A percentile compares a stretch with the other conserved stretches of the same genome.
These are phyloP conservation scores for Minunthozetes semirufus DNA, from an alignment of 2,888 invertebrate genomes.

Conservation along the genomic window DNA sequence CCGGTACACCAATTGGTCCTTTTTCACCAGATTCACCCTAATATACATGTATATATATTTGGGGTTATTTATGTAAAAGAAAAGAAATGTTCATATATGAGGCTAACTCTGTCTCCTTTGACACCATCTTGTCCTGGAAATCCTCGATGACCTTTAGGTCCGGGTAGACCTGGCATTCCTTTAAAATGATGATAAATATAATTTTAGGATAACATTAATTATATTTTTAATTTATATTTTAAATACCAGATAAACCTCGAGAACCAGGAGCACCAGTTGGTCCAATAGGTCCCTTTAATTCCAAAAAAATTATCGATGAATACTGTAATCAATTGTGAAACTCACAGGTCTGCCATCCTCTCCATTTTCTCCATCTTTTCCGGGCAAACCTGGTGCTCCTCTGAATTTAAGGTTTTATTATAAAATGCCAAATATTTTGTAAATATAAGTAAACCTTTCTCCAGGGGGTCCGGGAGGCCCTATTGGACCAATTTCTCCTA, in stretches of 20 bases:
- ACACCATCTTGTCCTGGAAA: conserved; percentile 69
- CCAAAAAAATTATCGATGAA: background rate
- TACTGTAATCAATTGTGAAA: background rate
- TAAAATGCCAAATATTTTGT: too few relatives aligned
- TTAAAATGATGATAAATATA: background rate
- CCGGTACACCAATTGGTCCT: conserved; percentile 46
- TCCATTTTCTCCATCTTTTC: conserved; percentile 50
- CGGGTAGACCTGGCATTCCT: conserved; percentile 67
- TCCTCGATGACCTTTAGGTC: conserved; percentile 71
- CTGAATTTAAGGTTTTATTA: background rate
- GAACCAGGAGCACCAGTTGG: conserved; percentile 53
- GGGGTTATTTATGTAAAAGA: background rate
- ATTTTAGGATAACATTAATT: background rate
- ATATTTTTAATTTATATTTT: background rate
- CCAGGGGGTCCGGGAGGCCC: conserved; percentile 49
- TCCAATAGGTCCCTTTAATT: conserved; percentile 5
- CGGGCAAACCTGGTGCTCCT: conserved; percentile 56
- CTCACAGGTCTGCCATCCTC: conserved; percentile 59
- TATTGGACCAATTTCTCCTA: conserved; percentile 40
- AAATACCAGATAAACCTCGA: conserved; percentile 60
- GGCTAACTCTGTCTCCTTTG: conserved; percentile 62
- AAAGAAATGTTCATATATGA: background rate
- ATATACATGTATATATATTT: background rate
- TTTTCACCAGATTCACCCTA: conserved; percentile 67
- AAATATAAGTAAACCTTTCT: too few relatives aligned